Evolutionary conservation across 2,797 vertebrate species (phyloP), one percentile per base, ranked within the genome.

Genomic region (Enteromius anoplus): DNA sequence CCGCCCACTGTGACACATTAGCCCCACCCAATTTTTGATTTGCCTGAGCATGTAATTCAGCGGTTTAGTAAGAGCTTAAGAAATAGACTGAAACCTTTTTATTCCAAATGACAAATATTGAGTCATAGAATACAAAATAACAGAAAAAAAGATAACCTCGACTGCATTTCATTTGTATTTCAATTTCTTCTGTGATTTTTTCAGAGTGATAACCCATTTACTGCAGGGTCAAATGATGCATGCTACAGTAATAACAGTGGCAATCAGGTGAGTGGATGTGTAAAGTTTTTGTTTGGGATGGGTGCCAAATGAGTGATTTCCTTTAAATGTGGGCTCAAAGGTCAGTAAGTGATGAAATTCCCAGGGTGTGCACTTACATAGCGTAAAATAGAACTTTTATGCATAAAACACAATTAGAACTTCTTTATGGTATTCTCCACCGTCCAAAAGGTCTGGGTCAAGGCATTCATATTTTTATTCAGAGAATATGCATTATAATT

Each of bases 301-400:
- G 23, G 78, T 47, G 65, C 58, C 8, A 71, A 32, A 75, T 87
- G 70, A 86, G 79, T 86, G 79, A 85, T 73, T 85, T 88, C 82
- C 85, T 78, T 73, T 75, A 37, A 29, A 80, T 58, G 66, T 76
- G 55, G n/a, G 72, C 53, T 73, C 83, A 81, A 45, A 80, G 81
- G 47, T 82, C 82, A 83, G 79, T 45, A 60, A 83, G 80, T 82
- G 70, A 84, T 45, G 79, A 60, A 78, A 73, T 11, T 60, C n/a
- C 34, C 68, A 55, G 72, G 77, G 62, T 69, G 82, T 66, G 73
- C 47, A 45, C 42, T 58, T 34, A 68, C 29, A 71, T 80, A 47
- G 55, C 26, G 42, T 21, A 32, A 82, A 66, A 86, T 80, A 86
- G 51, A 23, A 68, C 29, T 55, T 37, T 12, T 34, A 34, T 40